Evolutionary conservation across 2,888 invertebrate species (phyloP), one percentile per base, ranked within the genome.

Genomic region (Heliconius cydno): DNA sequence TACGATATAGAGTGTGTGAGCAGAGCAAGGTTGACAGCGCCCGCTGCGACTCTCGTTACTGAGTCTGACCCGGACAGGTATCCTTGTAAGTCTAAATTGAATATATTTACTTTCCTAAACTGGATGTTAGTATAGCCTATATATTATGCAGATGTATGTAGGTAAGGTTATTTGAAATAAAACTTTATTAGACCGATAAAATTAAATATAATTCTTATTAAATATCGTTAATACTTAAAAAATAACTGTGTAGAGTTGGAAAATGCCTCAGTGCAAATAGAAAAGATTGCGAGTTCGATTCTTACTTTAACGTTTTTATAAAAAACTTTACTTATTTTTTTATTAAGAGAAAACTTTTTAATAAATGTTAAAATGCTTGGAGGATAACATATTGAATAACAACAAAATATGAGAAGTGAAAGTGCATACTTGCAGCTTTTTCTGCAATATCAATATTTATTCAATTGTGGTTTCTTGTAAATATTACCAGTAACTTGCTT

Each of bases 1-100:
- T 60, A 25, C 41, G 65, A 75, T 75, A 65, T 65, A 5, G 46
- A 10, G 12, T 65, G 65, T 73, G n/a, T 41, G 65, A 65, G 41
- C 41, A 41, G 34, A 34, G 34, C 74, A 60, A 75, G 78, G 60
- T 75, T 68, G 60, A 68, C 41, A 68, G 25, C 34, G 67, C 25
- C 38, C 6, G 73, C 60, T 22, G 74, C 78, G 74, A 6, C 41
- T 75, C 65, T 41, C 74, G 74, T 38, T 74, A n/a, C n/a, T 65
- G 63, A 25, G 25, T 46, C 75, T 30, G 75, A 75, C 60, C 66
- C 34, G 52, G 66, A 73, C 60, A 60, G 78, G 41, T 75, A 75
- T 46, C 67, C 78, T 79, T 74, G 74, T 75, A 75, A 28, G 75
- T 41, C 65, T 41, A 28, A 75, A 75, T 75, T 41, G 75, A 60